Evolutionary conservation across 2,797 vertebrate genomes (phyloP).

Genomic region (Merluccius polli): DNA sequence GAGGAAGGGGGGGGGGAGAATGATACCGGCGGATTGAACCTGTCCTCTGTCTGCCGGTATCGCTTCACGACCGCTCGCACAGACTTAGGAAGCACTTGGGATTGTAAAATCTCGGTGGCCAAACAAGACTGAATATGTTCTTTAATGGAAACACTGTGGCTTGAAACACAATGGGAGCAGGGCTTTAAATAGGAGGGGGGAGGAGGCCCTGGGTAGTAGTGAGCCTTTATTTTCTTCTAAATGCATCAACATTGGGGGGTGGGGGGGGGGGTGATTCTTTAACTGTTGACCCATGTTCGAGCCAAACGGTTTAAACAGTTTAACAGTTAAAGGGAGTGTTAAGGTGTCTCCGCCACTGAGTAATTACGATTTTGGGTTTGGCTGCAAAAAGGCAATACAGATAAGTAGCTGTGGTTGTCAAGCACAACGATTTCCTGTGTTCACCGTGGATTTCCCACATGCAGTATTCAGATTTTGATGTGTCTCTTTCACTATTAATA

Average conservation of each 20-base stretch:
- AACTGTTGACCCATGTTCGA: constrained; percentile 16
- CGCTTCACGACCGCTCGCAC: not conserved
- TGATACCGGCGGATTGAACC: not conserved
- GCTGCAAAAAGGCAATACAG: constrained; percentile 44
- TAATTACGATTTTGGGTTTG: constrained; percentile 68
- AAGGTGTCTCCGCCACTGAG: constrained; percentile 62
- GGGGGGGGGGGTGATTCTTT: not conserved
- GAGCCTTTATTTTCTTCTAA: not conserved
- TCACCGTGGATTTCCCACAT: constrained; percentile 42
- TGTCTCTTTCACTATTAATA: constrained; percentile 65
- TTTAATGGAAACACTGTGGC: not conserved
- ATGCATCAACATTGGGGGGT: not conserved
- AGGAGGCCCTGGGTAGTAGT: not conserved
- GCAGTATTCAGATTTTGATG: constrained; percentile 60
- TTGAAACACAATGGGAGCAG: not conserved
- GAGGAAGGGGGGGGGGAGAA: constrained; percentile 10
- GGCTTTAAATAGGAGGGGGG: not conserved
- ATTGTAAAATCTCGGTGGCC: not conserved
- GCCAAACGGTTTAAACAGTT: constrained; percentile 53
- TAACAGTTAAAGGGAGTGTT: constrained; percentile 63
- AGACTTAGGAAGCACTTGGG: not conserved
- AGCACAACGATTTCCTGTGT: constrained; percentile 67
- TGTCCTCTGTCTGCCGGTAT: not conserved
- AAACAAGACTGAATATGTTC: not conserved
- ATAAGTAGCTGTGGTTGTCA: constrained; percentile 53